phyloP scores from a whole-genome alignment of 2,797 vertebrate species.

The Sebastes nivosus region DNA sequence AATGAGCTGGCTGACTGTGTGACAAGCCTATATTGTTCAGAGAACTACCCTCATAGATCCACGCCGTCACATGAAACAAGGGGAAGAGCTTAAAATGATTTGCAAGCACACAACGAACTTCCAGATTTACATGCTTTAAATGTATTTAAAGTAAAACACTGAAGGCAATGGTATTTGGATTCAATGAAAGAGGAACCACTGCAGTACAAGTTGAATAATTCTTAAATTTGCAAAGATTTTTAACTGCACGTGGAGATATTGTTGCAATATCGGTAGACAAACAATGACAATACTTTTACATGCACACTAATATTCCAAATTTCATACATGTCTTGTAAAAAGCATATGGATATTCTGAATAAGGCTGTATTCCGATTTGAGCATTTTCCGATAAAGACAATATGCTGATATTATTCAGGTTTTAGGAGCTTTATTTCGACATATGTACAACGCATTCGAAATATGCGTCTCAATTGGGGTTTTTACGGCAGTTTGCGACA shows the following conservation, averaged over 20 bases:
- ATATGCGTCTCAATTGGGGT: too few species aligned
- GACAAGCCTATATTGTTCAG: constrained; percentile 54
- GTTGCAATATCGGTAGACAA: neutral
- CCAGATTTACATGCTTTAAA: neutral
- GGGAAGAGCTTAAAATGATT: neutral
- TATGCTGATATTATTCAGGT: too few species aligned
- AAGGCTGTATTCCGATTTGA: rapidly evolving
- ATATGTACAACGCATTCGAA: too few species aligned
- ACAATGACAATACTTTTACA: neutral
- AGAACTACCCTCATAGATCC: constrained; percentile 22
- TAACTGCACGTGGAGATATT: neutral
- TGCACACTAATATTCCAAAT: neutral
- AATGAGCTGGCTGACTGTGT: constrained; percentile 34
- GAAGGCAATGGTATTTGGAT: neutral
- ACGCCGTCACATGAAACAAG: constrained; percentile 32
- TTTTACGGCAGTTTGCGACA: too few species aligned
- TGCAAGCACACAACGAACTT: neutral
- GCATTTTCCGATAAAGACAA: too few species aligned
- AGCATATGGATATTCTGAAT: neutral
- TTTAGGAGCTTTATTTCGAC: too few species aligned
- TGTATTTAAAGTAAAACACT: neutral
- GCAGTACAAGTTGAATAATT: neutral
- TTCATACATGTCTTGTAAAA: neutral
- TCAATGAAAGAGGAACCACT: neutral
- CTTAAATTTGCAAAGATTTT: neutral